Percentiles rank a stretch among this genome's conserved stretches.
Evolutionary conservation across 2,113 vertebrate species (phyloP).

Genomic region (Phaetusa simplex): DNA sequence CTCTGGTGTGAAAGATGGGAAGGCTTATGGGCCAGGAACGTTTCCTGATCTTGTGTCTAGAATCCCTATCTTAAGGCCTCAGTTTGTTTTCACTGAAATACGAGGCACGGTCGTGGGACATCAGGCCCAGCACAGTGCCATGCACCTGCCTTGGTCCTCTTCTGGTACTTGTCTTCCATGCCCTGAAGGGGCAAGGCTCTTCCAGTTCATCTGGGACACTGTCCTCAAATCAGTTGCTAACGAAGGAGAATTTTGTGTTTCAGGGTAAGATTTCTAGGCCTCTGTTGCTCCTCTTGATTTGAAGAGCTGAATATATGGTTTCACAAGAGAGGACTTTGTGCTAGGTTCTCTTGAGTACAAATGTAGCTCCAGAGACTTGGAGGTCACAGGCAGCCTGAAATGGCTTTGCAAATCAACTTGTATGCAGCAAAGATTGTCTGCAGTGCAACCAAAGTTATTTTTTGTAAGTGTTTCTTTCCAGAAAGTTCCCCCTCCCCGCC

Average conservation of each 20-base stretch:
- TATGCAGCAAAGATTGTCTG: neutral
- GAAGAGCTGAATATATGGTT: neutral
- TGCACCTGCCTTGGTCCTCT: neutral
- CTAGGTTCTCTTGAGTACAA: neutral
- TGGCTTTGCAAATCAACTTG: neutral
- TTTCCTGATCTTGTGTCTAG: neutral
- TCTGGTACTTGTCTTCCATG: neutral
- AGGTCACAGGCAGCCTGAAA: neutral
- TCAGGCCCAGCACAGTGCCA: neutral
- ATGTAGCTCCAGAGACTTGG: neutral
- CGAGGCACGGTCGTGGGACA: rapidly evolving
- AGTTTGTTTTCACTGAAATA: neutral
- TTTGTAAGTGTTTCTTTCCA: neutral
- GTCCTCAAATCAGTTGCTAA: neutral
- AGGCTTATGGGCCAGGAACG: neutral
- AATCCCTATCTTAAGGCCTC: neutral
- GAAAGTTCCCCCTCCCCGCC: neutral
- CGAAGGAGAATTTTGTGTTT: neutral
- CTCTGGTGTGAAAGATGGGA: neutral
- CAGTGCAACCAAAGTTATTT: neutral
- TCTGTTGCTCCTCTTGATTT: neutral
- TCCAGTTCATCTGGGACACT: neutral
- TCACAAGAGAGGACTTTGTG: neutral
- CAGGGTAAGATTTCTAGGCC: neutral
- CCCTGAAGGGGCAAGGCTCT: neutral